Conservation (phyloP, 2,888 invertebrate species). For the Saturnia japonica region DNA sequence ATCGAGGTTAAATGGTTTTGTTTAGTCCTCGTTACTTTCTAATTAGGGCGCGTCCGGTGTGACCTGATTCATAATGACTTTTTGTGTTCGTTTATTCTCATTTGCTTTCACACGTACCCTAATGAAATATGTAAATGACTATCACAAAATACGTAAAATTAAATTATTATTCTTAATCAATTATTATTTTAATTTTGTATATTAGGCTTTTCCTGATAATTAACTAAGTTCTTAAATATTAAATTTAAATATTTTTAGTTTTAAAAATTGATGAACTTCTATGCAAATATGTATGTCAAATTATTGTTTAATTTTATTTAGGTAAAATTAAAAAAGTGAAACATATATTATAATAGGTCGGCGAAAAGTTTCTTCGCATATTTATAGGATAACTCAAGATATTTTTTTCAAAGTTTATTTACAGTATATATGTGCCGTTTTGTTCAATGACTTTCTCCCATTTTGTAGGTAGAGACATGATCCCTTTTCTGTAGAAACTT, state of each 20-base stretch:
- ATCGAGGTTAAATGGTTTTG: conserved; percentile 12
- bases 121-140: not conserved
- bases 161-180: not conserved
- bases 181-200: too few species aligned
- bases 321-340: too few species aligned
- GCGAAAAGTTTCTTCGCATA: too few species aligned
- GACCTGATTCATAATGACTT: conserved; percentile 10
- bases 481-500: too few species aligned
- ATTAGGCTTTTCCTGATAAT: too few species aligned
- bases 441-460: too few species aligned
- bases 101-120: conserved; percentile 4
- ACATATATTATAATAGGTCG: too few species aligned
- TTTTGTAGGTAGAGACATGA: too few species aligned
- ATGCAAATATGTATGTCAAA: not conserved
- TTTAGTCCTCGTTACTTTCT: conserved; percentile 13
- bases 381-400: too few species aligned
- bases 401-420: too few species aligned
- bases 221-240: not conserved
- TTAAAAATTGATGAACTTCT: not conserved
- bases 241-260: not conserved
- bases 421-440: too few species aligned
- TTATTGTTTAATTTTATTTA: not conserved
- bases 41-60: conserved; percentile 15
- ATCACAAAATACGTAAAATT: not conserved
- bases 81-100: not conserved